Percentiles rank a stretch among this genome's conserved stretches.
phyloP scores from a whole-genome alignment of 2,888 invertebrate genomes.

The Urechis unicinctus region DNA sequence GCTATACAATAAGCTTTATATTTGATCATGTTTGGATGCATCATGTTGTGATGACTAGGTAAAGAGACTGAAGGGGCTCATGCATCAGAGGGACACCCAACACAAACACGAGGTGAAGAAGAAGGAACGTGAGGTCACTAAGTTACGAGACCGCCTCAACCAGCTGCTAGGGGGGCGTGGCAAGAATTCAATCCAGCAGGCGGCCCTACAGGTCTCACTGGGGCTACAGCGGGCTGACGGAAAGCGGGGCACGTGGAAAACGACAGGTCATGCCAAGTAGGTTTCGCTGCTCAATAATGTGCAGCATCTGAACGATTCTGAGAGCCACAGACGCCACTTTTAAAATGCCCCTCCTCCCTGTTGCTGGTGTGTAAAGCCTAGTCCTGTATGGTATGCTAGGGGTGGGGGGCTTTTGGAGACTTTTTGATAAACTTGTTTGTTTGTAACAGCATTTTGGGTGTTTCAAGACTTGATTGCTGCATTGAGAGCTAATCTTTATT shows the following conservation, averaged over 20 bases:
- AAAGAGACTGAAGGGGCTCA: slow-evolving; percentile 32
- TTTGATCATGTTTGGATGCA: too few relatives aligned
- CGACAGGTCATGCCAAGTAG: slow-evolving; percentile 21
- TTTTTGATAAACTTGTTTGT: not conserved
- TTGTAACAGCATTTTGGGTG: too few relatives aligned
- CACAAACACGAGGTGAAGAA: slow-evolving; percentile 45
- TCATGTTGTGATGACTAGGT: too few relatives aligned
- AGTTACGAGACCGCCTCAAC: slow-evolving; percentile 41
- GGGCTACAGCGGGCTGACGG: slow-evolving; percentile 32
- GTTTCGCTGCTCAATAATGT: not conserved
- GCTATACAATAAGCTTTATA: too few relatives aligned
- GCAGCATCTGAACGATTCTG: too few relatives aligned
- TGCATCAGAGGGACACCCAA: slow-evolving; percentile 38
- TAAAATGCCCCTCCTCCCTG: too few relatives aligned
- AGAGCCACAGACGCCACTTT: too few relatives aligned
- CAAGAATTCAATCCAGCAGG: not conserved
- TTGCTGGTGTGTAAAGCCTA: too few relatives aligned
- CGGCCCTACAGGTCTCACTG: slow-evolving; percentile 39
- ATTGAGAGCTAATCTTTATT: not conserved
- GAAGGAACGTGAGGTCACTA: slow-evolving; percentile 37
- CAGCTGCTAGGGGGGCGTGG: slow-evolving; percentile 33
- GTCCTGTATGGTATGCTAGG: too few relatives aligned
- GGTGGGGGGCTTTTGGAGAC: too few relatives aligned
- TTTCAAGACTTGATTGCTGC: too few relatives aligned
- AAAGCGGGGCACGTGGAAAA: slow-evolving; percentile 38